Evolutionary conservation across 2,797 vertebrate genomes (phyloP).

Genomic region (Mormyrops boulengeri): DNA sequence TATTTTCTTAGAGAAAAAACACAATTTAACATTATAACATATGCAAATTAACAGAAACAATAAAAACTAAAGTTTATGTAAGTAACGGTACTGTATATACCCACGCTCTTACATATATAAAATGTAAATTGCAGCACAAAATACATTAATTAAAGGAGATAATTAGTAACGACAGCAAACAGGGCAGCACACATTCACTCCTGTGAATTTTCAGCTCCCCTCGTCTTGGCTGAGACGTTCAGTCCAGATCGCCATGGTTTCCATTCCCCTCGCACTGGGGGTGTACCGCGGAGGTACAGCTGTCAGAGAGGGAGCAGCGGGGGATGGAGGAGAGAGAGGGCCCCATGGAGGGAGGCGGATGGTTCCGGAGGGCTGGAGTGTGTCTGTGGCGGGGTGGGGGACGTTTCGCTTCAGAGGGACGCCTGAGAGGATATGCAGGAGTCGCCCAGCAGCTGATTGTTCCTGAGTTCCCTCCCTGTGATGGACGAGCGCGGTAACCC

Average conservation of each 20-base stretch:
- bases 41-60: background rate
- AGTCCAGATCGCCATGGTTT: background rate
- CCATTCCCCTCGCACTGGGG: background rate
- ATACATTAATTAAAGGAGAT: background rate
- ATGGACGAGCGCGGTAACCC: constrained; percentile 14
- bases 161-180: background rate
- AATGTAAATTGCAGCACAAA: background rate
- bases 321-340: background rate
- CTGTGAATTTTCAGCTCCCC: background rate
- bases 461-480: constrained; percentile 13
- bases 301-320: background rate
- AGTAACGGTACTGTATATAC: background rate
- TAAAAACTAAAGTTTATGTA: background rate
- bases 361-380: background rate
- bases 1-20: background rate
- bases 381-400: background rate
- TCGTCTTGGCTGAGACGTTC: background rate
- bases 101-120: background rate
- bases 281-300: background rate
- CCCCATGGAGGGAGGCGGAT: background rate
- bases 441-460: constrained; percentile 24
- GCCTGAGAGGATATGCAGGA: constrained; percentile 5
- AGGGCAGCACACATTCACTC: background rate
- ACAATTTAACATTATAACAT: background rate
- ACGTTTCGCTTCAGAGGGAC: background rate